Evolutionary conservation across 2,888 invertebrate species (phyloP).

Genomic region (Parascotia fuliginaria): DNA sequence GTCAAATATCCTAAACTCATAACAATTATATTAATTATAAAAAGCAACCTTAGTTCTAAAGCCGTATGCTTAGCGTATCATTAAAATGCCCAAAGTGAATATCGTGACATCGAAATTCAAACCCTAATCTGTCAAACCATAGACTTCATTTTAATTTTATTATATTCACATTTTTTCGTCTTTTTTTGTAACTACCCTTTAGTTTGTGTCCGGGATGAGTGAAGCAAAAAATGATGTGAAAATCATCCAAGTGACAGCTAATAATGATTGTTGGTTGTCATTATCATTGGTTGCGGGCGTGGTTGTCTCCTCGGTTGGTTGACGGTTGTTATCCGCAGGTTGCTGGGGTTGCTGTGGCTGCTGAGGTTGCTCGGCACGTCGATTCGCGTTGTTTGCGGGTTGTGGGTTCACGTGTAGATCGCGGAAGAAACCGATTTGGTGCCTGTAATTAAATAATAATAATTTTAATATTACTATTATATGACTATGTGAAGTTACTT

Average conservation of each 20-base stretch:
- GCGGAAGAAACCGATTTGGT: constrained; percentile 92
- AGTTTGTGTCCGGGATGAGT: constrained; percentile 94
- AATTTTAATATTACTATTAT: too few species aligned
- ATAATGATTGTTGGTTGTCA: constrained; percentile 73
- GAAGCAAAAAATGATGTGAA: constrained; percentile 97
- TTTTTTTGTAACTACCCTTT: constrained; percentile 20
- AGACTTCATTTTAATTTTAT: not conserved
- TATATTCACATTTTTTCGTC: constrained; percentile 32
- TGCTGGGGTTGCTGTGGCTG: too few species aligned
- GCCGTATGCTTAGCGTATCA: too few species aligned
- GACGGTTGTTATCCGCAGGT: constrained; percentile 29
- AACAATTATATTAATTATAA: too few species aligned
- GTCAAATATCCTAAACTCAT: too few species aligned
- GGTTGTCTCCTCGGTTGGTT: constrained; percentile 48
- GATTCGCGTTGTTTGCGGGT: constrained; percentile 35
- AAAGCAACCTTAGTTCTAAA: too few species aligned
- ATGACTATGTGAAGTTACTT: too few species aligned
- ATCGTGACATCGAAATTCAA: not conserved
- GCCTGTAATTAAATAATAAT: constrained; percentile 69
- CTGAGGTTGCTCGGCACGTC: constrained; percentile 30
- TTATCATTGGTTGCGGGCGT: constrained; percentile 30
- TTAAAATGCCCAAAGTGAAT: too few species aligned
- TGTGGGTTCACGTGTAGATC: constrained; percentile 75
- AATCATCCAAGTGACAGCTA: constrained; percentile 95
- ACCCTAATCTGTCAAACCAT: not conserved